Evolutionary conservation across 2,113 vertebrate genomes (phyloP).

Genomic region (Lynx canadensis): DNA sequence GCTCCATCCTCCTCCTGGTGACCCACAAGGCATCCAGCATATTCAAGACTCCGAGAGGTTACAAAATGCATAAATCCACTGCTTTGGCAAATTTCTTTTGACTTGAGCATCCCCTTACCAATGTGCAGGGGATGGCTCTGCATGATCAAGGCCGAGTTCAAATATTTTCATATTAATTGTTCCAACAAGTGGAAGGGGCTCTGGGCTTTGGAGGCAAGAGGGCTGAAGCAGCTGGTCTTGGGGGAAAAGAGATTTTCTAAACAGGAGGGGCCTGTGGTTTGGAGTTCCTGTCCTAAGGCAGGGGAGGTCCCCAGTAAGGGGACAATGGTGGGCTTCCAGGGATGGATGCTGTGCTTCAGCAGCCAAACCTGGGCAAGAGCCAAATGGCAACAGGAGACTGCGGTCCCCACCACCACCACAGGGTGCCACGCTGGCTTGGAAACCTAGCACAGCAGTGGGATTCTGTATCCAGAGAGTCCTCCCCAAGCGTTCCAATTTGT

Average conservation of each 20-base stretch:
- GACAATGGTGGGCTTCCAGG: not conserved
- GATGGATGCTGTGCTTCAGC: not conserved
- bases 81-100: not conserved
- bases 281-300: not conserved
- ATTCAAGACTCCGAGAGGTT: not conserved
- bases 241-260: not conserved
- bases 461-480: not conserved
- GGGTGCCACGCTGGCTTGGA: not conserved
- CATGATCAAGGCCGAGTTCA: not conserved
- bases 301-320: not conserved
- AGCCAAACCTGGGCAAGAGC: not conserved
- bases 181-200: not conserved
- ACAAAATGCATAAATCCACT: not conserved
- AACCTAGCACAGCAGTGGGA: not conserved
- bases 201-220: not conserved
- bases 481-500: accelerated
- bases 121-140: not conserved
- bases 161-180: not conserved
- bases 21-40: not conserved
- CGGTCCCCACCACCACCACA: too few relatives aligned
- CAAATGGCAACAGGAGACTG: not conserved
- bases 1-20: not conserved
- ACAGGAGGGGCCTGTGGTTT: not conserved
- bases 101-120: not conserved
- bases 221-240: not conserved